These are phyloP conservation scores for Gobio gobio DNA, from an alignment of 2,113 vertebrate genomes.

Conservation along the genomic window DNA sequence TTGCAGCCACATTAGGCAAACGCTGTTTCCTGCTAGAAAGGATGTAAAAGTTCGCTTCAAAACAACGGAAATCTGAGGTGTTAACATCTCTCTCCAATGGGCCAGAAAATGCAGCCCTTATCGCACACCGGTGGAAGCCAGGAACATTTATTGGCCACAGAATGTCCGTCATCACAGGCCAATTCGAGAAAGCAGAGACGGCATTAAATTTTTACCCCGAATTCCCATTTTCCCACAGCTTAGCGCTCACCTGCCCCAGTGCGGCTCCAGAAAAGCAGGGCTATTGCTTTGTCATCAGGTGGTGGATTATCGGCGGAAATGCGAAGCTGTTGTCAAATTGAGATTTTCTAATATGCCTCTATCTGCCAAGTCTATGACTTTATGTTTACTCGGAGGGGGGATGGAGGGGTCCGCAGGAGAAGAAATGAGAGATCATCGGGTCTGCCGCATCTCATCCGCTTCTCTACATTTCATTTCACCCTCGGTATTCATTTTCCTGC, in stretches of 20 bases:
- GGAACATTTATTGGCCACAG: conserved; percentile 37
- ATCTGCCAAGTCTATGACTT: conserved; percentile 45
- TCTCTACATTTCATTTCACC: conserved; percentile 55
- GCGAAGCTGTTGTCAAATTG: conserved; percentile 44
- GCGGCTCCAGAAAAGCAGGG: not conserved
- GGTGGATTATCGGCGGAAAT: conserved; percentile 46
- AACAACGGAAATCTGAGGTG: conserved; percentile 42
- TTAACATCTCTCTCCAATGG: conserved; percentile 48
- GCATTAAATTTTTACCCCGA: conserved; percentile 38
- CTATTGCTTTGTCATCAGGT: conserved; percentile 43
- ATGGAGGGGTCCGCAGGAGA: not conserved
- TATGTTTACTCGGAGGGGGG: conserved; percentile 44
- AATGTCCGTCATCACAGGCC: conserved; percentile 9
- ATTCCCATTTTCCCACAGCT: conserved; percentile 23
- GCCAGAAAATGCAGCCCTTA: conserved; percentile 34
- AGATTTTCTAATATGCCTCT: conserved; percentile 42
- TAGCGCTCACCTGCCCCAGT: not conserved
- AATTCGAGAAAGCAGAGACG: conserved; percentile 6
- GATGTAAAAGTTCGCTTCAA: conserved; percentile 43
- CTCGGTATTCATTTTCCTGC: conserved; percentile 25
- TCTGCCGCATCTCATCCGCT: conserved; percentile 27
- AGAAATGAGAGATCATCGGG: conserved; percentile 54
- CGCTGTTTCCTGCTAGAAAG: conserved; percentile 15
- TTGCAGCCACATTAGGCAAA: conserved; percentile 44
- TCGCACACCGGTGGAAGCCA: conserved; percentile 16